Evolutionary conservation across 2,797 vertebrate genomes (phyloP), one percentile per base, ranked within the genome.

Genomic region (Platyrinchus mystaceus): DNA sequence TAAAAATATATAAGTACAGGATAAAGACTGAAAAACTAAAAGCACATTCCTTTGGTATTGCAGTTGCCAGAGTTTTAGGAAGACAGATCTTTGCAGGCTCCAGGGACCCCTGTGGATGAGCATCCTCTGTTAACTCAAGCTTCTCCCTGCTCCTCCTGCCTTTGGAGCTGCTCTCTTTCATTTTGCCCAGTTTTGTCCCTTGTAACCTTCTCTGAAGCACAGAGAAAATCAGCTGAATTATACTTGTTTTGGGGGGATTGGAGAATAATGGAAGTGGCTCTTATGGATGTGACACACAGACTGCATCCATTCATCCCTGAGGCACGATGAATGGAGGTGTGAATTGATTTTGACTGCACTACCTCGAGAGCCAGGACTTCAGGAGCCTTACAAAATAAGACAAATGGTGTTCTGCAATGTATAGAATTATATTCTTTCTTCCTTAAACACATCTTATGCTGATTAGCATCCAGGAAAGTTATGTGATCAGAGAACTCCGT

Each of bases 301-400:
- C 87, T 36, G 46, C 14, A 22, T 94, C 87, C 86, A 86, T 96
- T 96, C 95, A 94, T 96, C 70, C 85, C 86, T 3, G 16, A 90
- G 86, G 87, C 89, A 96, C 90, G 41, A 98, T 96, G 97, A 97
- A 98, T 97, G 84, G 93, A 94, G 88, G 67, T 68, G 89, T 1
- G 84, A 97, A 98, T 98, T 97, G 90, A 90, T 90, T 97, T 93
- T 97, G 96, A 98, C 96, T 97, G 74, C 2, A 15, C 70, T 96
- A 97, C 91, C 84, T 95, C 78, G 3, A 93, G 84, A 94, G 95
- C 82, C 84, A 87, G 36, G 46, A 90, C 95, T 95, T 89, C 81
- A 81, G 86, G 90, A 94, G 67, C 97, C 90, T 91, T 87, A 87
- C 89, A 97, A 98, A 98, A 95, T 92, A 96, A 98, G 97, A 97